A percentile compares a stretch with the other conserved stretches of the same genome.
Conservation (phyloP, 2,888 invertebrate species). For the Platerodrilus igneus region DNA sequence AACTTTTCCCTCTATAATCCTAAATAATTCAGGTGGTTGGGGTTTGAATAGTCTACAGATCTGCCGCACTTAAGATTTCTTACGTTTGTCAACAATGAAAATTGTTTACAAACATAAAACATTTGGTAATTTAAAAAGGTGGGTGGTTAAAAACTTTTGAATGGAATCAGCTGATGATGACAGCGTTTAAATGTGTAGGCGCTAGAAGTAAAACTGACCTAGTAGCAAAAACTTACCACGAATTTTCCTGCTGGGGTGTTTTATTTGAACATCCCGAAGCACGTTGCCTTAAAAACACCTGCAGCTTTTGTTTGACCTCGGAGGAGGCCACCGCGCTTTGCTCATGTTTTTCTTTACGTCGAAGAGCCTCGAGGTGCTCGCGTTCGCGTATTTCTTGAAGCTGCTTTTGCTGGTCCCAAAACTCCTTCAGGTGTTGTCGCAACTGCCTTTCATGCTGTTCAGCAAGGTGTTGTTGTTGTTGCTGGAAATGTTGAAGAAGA, state of each 20-base stretch:
- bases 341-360: constrained; percentile 91
- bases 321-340: constrained; percentile 95
- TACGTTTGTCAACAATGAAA: too few relatives aligned
- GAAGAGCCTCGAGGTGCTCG: constrained; percentile 77
- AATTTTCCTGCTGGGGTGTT: constrained; percentile 44
- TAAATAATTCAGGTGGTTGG: too few relatives aligned
- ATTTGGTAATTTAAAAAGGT: constrained; percentile 14
- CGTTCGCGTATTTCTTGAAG: constrained; percentile 69
- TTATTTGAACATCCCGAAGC: constrained; percentile 44
- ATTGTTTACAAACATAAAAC: constrained; percentile 17
- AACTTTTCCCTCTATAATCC: too few relatives aligned
- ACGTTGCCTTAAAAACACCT: constrained; percentile 57
- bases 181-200: constrained; percentile 20
- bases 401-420: constrained; percentile 89
- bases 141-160: constrained; percentile 18
- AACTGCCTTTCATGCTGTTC: constrained; percentile 88
- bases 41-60: too few relatives aligned
- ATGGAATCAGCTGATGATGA: constrained; percentile 32
- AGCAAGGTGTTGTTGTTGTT: constrained; percentile 84
- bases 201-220: constrained; percentile 27
- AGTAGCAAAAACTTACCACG: constrained; percentile 41
- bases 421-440: constrained; percentile 83
- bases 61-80: too few relatives aligned
- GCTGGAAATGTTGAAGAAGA: constrained; percentile 85
- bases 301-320: constrained; percentile 93